A percentile compares a stretch with the other conserved stretches of the same genome.
These are phyloP conservation scores for Agrypnia vestita DNA, from an alignment of 1,140 invertebrate species.

Conservation along the genomic window DNA sequence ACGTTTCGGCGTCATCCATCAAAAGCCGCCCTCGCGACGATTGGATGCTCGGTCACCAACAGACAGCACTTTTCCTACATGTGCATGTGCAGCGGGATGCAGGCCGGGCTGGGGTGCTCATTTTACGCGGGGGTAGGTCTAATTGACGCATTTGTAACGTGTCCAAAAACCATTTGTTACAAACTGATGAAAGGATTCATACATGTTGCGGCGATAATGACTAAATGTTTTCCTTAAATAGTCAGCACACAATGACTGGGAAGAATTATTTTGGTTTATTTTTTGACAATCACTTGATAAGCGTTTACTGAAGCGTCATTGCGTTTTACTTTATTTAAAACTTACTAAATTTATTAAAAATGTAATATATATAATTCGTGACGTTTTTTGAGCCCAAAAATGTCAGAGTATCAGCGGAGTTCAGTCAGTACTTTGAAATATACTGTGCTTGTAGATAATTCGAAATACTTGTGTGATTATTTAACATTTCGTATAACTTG, in stretches of 20 bases:
- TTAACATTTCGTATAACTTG: no score
- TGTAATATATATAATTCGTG: no score
- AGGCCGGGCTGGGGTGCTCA: neutral
- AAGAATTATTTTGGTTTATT: constrained; percentile 8
- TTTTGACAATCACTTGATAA: constrained; percentile 6
- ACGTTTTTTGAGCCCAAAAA: no score
- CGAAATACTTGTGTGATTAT: no score
- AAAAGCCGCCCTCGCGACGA: constrained; percentile 16
- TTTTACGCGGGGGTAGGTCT: constrained; percentile 3
- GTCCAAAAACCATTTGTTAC: constrained; percentile 30
- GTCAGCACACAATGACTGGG: neutral
- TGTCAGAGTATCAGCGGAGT: no score
- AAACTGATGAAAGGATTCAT: constrained; percentile 35
- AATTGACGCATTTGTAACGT: constrained; percentile 47
- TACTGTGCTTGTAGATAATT: no score
- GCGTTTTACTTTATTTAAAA: no score
- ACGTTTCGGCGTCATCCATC: constrained; percentile 54
- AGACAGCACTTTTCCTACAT: constrained; percentile 27
- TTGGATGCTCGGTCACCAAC: constrained; percentile 42
- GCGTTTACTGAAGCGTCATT: neutral
- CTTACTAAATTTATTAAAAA: no score
- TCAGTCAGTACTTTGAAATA: no score
- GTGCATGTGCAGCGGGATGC: constrained; percentile 34
- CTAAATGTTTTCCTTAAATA: constrained; percentile 25
- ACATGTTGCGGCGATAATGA: constrained; percentile 28